Conservation (phyloP, 2,888 invertebrate genomes). For the Ctenicera cuprea region DNA sequence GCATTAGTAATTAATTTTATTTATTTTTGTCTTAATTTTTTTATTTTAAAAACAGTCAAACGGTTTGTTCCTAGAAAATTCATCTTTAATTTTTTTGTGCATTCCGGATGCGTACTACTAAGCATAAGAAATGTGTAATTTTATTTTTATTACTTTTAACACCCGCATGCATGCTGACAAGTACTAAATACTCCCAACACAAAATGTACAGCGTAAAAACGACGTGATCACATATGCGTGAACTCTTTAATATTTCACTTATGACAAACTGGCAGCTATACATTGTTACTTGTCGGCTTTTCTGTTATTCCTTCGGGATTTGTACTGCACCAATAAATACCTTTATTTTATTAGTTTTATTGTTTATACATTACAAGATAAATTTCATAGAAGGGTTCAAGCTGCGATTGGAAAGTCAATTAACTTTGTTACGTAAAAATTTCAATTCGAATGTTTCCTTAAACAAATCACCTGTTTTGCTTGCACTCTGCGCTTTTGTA, state of each 20-base stretch:
- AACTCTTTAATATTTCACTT: slow-evolving; percentile 58
- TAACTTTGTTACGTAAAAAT: no score
- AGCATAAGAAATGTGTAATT: slow-evolving; percentile 26
- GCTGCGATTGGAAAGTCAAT: no score
- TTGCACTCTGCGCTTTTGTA: no score
- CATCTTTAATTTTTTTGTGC: background rate
- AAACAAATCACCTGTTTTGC: no score
- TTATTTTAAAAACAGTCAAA: no score
- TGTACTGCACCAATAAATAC: background rate
- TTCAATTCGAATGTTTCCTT: no score
- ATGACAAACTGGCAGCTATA: slow-evolving; percentile 59
- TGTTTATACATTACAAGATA: background rate
- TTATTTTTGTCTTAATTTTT: no score
- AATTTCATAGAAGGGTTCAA: no score
- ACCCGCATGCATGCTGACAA: slow-evolving; percentile 48
- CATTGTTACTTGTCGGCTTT: slow-evolving; percentile 50
- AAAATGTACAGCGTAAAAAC: slow-evolving; percentile 55
- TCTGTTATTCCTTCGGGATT: slow-evolving; percentile 16
- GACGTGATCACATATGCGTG: slow-evolving; percentile 60
- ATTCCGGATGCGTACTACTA: background rate
- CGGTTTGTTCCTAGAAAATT: no score
- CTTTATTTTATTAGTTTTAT: background rate
- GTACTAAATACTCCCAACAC: slow-evolving; percentile 53
- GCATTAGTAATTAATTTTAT: no score
- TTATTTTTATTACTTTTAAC: slow-evolving; percentile 46